Evolutionary conservation across 2,797 vertebrate species (phyloP), one percentile per base, ranked within the genome.

Genomic region (Margarornis squamiger): DNA sequence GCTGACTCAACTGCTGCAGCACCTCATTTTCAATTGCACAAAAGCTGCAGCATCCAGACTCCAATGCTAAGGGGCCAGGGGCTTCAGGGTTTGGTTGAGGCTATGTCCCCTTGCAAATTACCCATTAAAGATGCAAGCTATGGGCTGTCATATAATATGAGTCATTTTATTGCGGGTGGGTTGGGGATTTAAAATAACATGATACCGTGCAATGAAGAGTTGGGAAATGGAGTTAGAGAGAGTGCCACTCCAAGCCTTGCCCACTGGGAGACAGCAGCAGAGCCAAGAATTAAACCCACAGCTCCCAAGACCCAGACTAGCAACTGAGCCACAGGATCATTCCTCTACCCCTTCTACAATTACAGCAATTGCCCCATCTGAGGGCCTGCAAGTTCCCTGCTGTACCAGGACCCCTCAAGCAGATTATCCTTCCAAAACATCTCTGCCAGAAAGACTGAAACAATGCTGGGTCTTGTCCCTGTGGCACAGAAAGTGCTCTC

Each of bases 161-260:
- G 63, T 45, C 49, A 79, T 87, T 94, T 93, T 46, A 87, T 29
- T 76, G 63, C 67, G 79, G 67, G 80, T 6, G 8, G 43, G 62
- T 88, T 93, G 71, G 77, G 86, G 77, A 92, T 97, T 95, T 95
- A 76, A 95, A 92, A 95, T 96, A 95, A 95, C 46, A 86, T 12
- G 39, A 92, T 90, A 85, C 39, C 59, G 45, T 63, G 38, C 92
- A 95, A 92, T 61, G 71, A 94, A 84, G 34, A 88, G 55, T 52
- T 92, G 74, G 65, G 55, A 83, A 94, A 59, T 2, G 6, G 58
- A 88, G 45, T 65, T 88, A 57, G 76, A 65, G 65, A 57, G 10
- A 49, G 65, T 73, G 48, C 63, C 88, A 86, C 88, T 93, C 51
- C 77, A 90, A 84, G 55, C 48, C 55, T 80, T 90, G 70, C 39